Percentiles rank a stretch among this genome's conserved stretches.
Conservation (phyloP, 64 coral and sea anemone species). For the Cladopsammia gracilis region DNA sequence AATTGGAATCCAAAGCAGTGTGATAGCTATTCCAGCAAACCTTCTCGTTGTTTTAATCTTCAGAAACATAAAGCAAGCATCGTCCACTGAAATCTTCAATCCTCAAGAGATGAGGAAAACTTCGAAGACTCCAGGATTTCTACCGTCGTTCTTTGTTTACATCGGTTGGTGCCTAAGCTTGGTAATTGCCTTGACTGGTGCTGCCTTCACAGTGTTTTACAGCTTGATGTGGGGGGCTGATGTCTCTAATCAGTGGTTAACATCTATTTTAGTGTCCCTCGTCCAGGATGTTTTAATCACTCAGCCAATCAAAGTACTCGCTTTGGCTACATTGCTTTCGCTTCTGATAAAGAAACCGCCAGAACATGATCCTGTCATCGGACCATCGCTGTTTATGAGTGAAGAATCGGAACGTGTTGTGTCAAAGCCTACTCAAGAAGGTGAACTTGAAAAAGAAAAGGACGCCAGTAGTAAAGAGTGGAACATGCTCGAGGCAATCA, state of each 20-base stretch:
- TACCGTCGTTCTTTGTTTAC: constrained; percentile 40
- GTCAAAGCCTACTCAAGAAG: neutral
- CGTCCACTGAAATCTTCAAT: neutral
- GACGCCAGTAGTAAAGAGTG: constrained; percentile 1
- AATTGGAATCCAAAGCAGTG: too few species aligned
- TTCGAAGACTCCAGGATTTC: neutral
- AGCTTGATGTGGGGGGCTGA: constrained; percentile 39
- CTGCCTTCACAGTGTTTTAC: neutral
- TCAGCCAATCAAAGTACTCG: too few species aligned
- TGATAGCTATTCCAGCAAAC: constrained; percentile 60
- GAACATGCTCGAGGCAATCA: constrained; percentile 38
- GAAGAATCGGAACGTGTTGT: too few species aligned
- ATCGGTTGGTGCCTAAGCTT: constrained; percentile 2
- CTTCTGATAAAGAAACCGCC: constrained; percentile 29
- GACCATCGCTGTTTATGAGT: too few species aligned
- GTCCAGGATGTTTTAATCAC: too few species aligned
- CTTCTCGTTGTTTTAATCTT: constrained; percentile 48
- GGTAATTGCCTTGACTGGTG: neutral
- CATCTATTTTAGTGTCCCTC: too few species aligned
- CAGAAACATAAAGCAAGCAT: constrained; percentile 40
- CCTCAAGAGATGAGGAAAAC: neutral
- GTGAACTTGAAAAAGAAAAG: neutral
- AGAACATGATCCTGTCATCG: neutral
- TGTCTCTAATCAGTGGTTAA: constrained; percentile 2
- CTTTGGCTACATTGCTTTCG: constrained; percentile 22